These are phyloP conservation scores for Proctacanthus coquilletti DNA, from an alignment of 1,140 invertebrate species.

Conservation along the genomic window DNA sequence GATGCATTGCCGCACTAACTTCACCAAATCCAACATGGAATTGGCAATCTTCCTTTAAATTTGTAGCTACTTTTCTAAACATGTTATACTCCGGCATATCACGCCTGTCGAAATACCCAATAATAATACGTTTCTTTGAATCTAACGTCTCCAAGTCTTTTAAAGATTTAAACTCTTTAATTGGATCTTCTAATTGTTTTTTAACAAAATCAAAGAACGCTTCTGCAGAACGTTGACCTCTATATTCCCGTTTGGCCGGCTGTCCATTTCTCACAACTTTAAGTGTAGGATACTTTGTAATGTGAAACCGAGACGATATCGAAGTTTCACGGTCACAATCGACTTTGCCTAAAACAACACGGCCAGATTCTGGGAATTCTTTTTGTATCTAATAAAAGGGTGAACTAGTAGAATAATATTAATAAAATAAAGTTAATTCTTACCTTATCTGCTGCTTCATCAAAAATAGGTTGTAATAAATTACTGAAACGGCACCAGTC, in stretches of 20 bases:
- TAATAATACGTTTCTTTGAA: slow-evolving; percentile 79
- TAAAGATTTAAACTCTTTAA: slow-evolving; percentile 59
- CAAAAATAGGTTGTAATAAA: slow-evolving; percentile 89
- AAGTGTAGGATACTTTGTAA: slow-evolving; percentile 95
- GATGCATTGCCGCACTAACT: slow-evolving; percentile 65
- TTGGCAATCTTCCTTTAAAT: slow-evolving; percentile 88
- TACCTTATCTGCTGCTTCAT: slow-evolving; percentile 85
- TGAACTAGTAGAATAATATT: slow-evolving; percentile 2
- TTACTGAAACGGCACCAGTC: slow-evolving; percentile 96
- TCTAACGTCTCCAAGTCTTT: slow-evolving; percentile 66
- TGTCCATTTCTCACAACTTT: slow-evolving; percentile 93
- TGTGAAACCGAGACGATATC: slow-evolving; percentile 81
- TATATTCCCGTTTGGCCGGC: slow-evolving; percentile 86
- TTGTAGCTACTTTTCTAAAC: slow-evolving; percentile 67
- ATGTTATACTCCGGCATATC: slow-evolving; percentile 65
- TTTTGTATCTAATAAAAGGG: slow-evolving; percentile 23
- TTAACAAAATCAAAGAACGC: slow-evolving; percentile 77
- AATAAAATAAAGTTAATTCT: slow-evolving; percentile 11
- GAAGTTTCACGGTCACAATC: slow-evolving; percentile 85
- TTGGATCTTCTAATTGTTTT: slow-evolving; percentile 82
- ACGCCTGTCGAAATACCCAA: slow-evolving; percentile 82
- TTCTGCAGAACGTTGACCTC: slow-evolving; percentile 54
- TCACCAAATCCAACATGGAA: slow-evolving; percentile 91
- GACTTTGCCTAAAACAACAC: slow-evolving; percentile 89
- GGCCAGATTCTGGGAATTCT: slow-evolving; percentile 64